A percentile compares a stretch with the other conserved stretches of the same genome.
phyloP scores from a whole-genome alignment of 2,113 vertebrate species.

The Carlito syrichta region DNA sequence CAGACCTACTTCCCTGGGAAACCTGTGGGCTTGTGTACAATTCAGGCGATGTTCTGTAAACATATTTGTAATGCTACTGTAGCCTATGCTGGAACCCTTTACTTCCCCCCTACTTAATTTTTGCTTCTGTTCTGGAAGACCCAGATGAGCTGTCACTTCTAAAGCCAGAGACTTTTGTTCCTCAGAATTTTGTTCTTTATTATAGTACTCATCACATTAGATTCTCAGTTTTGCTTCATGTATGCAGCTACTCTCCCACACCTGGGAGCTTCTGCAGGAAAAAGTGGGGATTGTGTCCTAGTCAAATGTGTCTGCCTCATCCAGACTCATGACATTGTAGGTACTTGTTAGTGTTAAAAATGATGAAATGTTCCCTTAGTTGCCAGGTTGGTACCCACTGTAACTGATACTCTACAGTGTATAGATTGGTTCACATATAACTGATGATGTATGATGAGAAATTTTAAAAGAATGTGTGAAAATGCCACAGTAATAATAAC shows the following conservation, averaged over 20 bases:
- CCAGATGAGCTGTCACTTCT: background rate
- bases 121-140: background rate
- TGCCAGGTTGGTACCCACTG: background rate
- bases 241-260: background rate
- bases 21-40: background rate
- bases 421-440: background rate
- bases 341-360: background rate
- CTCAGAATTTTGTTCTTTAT: background rate
- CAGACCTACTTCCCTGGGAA: background rate
- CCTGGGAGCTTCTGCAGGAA: background rate
- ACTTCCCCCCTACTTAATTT: background rate
- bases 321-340: background rate
- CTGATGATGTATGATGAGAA: background rate
- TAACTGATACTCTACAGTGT: background rate
- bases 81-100: background rate
- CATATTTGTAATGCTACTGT: background rate
- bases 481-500: background rate
- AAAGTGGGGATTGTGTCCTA: background rate
- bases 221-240: background rate
- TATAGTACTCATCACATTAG: background rate
- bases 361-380: background rate
- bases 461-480: background rate
- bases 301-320: background rate
- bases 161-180: background rate
- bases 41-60: background rate